Conservation (phyloP, 1,140 invertebrate genomes). For the Phocides pigmalion region DNA sequence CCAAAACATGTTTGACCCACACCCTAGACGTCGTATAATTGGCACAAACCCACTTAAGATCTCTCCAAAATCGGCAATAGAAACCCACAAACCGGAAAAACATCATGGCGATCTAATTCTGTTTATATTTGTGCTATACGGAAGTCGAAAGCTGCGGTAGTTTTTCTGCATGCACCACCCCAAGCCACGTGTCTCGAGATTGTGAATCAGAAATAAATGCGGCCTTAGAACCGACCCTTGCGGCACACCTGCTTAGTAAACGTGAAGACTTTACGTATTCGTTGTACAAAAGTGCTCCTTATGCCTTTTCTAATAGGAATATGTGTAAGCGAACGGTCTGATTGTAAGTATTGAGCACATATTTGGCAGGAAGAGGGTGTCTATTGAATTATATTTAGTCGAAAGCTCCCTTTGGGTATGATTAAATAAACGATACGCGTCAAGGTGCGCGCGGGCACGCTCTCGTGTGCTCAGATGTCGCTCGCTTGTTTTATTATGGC, state of each 20-base stretch:
- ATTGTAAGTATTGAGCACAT: conserved; percentile 57
- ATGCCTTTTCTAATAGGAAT: conserved; percentile 40
- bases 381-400: conserved; percentile 80
- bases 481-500: conserved; percentile 24
- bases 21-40: conserved; percentile 46
- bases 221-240: conserved; percentile 65
- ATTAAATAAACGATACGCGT: conserved; percentile 74
- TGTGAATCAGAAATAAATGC: conserved; percentile 75
- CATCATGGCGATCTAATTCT: conserved; percentile 77
- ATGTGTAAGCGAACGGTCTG: conserved; percentile 29
- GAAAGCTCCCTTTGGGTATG: conserved; percentile 68
- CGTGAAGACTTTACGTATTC: conserved; percentile 17
- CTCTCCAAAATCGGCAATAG: conserved; percentile 49
- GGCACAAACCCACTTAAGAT: conserved; percentile 56
- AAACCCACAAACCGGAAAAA: conserved; percentile 77
- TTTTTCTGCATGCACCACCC: conserved; percentile 69
- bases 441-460: conserved; percentile 62
- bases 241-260: conserved; percentile 67
- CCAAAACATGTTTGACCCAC: conserved; percentile 22
- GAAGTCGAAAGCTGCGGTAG: conserved; percentile 77
- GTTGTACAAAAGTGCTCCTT: conserved; percentile 42
- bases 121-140: conserved; percentile 77
- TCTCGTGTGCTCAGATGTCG: conserved; percentile 19
- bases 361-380: conserved; percentile 81
- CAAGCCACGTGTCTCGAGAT: conserved; percentile 72